Base-by-base conservation (phyloP, 2,888 invertebrate species). In the Diadegma fenestrale region DNA sequence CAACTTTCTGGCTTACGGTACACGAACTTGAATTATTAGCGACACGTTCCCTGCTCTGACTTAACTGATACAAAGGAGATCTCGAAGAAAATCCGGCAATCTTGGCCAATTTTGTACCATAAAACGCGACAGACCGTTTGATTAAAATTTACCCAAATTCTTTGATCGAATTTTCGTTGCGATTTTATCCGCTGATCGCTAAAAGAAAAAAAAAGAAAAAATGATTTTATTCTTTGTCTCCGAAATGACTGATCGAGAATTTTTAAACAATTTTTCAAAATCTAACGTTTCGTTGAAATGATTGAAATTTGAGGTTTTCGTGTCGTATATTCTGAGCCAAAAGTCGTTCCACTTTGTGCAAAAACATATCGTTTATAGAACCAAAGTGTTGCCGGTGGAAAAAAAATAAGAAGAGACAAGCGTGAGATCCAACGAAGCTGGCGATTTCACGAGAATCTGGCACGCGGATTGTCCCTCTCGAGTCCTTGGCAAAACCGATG, bases 21-120 rank as follows among this genome's bases (percentile, higher is more conserved):
- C 64, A 80, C 58, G 71, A 76, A 80, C 79, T 85, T 85, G 85
- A 85, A 79, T 85, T 85, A 85, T 85, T 77, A 61, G 81, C 79
- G 76, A 82, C 82, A 82, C 79, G 82, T 80, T 85, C 76, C 63
- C 63, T 78, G 33, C 69, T 30, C 54, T 3, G 64, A 10, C 30
- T 33, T 69, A 17, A 33, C 63, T 26, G 51, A 72, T 63, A 26
- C 8, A 54, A 72, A 14, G 51, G 72, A 82, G 58, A 64, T 75
- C 69, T 64, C 68, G 69, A 68, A 64, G 75, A 75, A 82, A 80
- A 76, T 85, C 51, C 43, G 41, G 30, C 72, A 72, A 80, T 33
- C 22, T 37, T 51, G 75, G 68, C 78, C 76, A 48, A 73, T 85
- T 54, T 82, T 72, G 75, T 80, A 64, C 26, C 54, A 80, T 63